phyloP scores from a whole-genome alignment of 2,888 invertebrate genomes.

The Sarcophaga carnaria region DNA sequence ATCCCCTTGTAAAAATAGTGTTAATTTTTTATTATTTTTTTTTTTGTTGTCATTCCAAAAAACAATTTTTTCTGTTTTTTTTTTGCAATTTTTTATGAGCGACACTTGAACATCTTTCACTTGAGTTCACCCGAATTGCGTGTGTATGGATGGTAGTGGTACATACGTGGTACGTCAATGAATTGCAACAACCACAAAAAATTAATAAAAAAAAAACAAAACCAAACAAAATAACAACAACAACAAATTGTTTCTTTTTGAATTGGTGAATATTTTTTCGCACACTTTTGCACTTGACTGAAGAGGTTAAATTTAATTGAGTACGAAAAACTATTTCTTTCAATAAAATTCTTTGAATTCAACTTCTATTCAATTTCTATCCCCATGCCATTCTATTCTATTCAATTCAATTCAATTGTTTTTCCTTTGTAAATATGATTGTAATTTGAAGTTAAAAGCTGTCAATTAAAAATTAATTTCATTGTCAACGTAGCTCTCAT shows the following conservation, averaged over 20 bases:
- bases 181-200: constrained; percentile 27
- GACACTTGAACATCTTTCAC: constrained; percentile 68
- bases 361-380: neutral
- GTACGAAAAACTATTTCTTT: constrained; percentile 61
- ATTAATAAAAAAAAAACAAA: neutral
- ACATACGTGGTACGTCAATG: constrained; percentile 35
- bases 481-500: constrained; percentile 10
- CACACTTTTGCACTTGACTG: constrained; percentile 69
- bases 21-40: constrained; percentile 49
- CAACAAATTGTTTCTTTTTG: neutral
- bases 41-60: constrained; percentile 31
- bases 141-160: neutral
- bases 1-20: constrained; percentile 28
- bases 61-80: constrained; percentile 21
- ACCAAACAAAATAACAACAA: no score
- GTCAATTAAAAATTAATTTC: constrained; percentile 58
- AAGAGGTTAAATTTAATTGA: constrained; percentile 67
- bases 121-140: constrained; percentile 56
- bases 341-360: neutral
- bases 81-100: constrained; percentile 52
- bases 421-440: constrained; percentile 3
- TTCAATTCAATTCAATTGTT: neutral
- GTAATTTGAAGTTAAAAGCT: constrained; percentile 61
- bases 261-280: constrained; percentile 38
- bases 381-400: neutral